phyloP scores from a whole-genome alignment of 2,888 invertebrate species.

The Cabera pusaria region DNA sequence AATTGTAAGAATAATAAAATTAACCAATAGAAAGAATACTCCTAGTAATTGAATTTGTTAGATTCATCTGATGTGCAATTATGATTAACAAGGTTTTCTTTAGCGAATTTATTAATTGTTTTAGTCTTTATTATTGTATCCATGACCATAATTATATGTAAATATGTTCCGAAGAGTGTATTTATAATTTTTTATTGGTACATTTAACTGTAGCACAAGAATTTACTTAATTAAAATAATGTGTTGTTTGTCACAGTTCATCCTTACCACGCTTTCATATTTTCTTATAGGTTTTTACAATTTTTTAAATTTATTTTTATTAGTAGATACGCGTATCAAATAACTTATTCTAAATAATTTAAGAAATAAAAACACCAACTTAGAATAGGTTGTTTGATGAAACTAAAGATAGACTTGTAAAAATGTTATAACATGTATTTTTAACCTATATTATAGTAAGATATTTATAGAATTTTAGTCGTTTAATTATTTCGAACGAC shows the following conservation, averaged over 20 bases:
- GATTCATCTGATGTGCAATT: constrained; percentile 66
- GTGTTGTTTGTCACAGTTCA: constrained; percentile 45
- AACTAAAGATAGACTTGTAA: constrained; percentile 81
- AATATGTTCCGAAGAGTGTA: constrained; percentile 74
- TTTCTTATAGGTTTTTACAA: constrained; percentile 50
- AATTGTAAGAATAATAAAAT: constrained; percentile 66
- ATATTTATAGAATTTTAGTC: constrained; percentile 83
- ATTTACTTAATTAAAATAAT: constrained; percentile 36
- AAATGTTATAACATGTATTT: constrained; percentile 83
- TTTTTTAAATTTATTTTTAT: constrained; percentile 51
- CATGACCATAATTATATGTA: constrained; percentile 59
- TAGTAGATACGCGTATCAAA: constrained; percentile 50
- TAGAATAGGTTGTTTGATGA: constrained; percentile 57
- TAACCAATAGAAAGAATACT: constrained; percentile 73
- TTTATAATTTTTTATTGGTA: constrained; percentile 36
- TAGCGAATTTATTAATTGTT: constrained; percentile 78
- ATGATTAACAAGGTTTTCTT: constrained; percentile 55
- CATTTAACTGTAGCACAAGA: constrained; percentile 52
- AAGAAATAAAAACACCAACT: constrained; percentile 32
- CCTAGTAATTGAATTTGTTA: constrained; percentile 69
- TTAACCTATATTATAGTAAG: constrained; percentile 83
- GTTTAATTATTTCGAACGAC: constrained; percentile 84
- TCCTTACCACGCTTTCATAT: constrained; percentile 53
- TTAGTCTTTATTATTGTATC: constrained; percentile 58
- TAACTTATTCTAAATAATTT: constrained; percentile 43